Evolutionary conservation across 2,113 vertebrate genomes (phyloP), one percentile per base, ranked within the genome.

Genomic region (Chrysemys picta): DNA sequence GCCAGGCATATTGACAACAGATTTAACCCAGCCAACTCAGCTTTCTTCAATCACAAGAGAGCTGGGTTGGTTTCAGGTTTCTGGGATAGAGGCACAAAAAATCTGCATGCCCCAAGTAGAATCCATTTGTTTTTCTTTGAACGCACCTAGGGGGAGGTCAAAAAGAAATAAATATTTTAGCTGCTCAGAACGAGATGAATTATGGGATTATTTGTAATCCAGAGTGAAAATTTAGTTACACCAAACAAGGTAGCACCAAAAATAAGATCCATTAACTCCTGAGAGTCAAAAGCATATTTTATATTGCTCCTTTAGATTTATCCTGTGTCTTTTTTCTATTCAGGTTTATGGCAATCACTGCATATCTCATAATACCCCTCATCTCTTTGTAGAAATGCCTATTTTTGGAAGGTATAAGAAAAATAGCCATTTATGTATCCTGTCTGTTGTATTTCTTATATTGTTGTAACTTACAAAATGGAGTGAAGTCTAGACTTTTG

Each of bases 141-240:
- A 93, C 96, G 89, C 89, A 98, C 92, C 92, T 97, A 96, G 95
- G 90, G 92, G 97, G 97, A 98, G 98, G 96, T 98, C 97, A 98
- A 97, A 97, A 95, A 92, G 96, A 95, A 98, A 98, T 96, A 97
- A 93, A 92, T 97, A 97, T 97, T 97, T 97, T 96, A 97, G 93
- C 96, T 97, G 92, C 97, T 96, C 88, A 78, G 94, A 97, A 84
- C 89, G 94, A 97, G 96, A 98, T 91, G 96, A 91, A 97, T 97
- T 97, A 97, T 89, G 95, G 93, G 93, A 96, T 97, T 97, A 72
- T 97, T 97, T 97, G 91, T 90, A 94, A 94, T 96, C 89, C 85
- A 53, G 79, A 88, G 94, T 96, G 93, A 91, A 98, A 97, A 97
- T 97, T 95, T 96, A 96, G 95, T 98, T 97, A 97, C 95, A 93